Evolutionary conservation across 2,113 vertebrate species (phyloP).

Genomic region (Progne subis): DNA sequence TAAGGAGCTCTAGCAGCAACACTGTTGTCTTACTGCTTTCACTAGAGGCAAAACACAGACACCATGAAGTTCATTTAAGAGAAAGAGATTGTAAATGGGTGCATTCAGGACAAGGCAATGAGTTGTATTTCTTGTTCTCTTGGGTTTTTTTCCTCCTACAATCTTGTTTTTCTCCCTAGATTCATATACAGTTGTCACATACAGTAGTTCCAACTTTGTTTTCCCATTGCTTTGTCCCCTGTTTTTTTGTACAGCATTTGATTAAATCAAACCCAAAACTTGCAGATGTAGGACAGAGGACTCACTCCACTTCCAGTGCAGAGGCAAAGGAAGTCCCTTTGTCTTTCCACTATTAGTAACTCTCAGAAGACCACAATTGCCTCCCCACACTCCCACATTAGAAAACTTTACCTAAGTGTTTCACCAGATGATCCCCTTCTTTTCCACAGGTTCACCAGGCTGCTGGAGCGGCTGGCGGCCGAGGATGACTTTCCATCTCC

Average conservation of each 20-base stretch:
- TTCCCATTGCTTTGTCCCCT: background rate
- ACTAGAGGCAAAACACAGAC: background rate
- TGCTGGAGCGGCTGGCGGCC: constrained; percentile 92
- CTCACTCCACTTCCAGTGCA: background rate
- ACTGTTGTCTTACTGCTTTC: background rate
- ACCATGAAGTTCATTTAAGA: background rate
- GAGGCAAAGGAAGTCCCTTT: background rate
- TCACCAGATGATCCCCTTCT: constrained; percentile 93
- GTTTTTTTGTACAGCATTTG: background rate
- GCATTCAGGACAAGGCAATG: background rate
- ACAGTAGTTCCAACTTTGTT: background rate
- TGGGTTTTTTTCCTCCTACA: background rate
- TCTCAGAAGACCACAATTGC: background rate
- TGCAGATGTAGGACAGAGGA: background rate
- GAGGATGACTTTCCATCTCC: constrained; percentile 95
- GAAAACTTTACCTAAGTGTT: constrained; percentile 88
- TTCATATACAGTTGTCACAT: background rate
- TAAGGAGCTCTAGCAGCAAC: background rate
- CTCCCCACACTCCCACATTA: background rate
- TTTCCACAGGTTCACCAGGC: constrained; percentile 96
- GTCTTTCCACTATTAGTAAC: background rate
- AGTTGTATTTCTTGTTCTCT: background rate
- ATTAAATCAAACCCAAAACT: background rate
- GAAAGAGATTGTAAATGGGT: background rate
- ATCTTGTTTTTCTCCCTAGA: background rate